phyloP scores from a whole-genome alignment of 2,888 invertebrate species.

The Mycalesis mineus region DNA sequence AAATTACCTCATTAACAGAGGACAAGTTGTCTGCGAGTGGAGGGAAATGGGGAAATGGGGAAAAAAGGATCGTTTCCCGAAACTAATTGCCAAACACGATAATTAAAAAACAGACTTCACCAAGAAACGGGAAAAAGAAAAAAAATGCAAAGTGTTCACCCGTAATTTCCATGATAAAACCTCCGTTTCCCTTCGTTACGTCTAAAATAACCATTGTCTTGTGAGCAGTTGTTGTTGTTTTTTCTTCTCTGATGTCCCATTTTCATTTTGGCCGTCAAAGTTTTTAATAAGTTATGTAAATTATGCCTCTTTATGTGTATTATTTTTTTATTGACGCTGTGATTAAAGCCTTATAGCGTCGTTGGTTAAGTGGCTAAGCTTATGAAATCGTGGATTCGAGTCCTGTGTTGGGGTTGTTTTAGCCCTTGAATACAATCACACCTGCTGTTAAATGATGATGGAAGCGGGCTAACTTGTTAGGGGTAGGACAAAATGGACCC shows the following conservation, averaged over 20 bases:
- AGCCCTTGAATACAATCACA: too few relatives aligned
- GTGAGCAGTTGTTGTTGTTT: conserved; percentile 55
- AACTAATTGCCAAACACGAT: conserved; percentile 78
- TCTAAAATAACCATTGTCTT: conserved; percentile 75
- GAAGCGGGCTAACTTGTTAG: too few relatives aligned
- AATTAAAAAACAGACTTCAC: conserved; percentile 75
- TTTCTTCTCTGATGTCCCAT: conserved; percentile 71
- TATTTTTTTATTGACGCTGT: background rate
- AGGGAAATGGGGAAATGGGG: conserved; percentile 62
- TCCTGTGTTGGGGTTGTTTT: too few relatives aligned
- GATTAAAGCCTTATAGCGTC: too few relatives aligned
- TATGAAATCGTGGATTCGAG: too few relatives aligned
- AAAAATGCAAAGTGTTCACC: conserved; percentile 75
- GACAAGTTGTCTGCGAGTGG: conserved; percentile 62
- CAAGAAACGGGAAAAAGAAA: conserved; percentile 66
- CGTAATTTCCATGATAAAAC: conserved; percentile 75
- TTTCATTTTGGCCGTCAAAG: conserved; percentile 68
- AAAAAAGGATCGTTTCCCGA: conserved; percentile 69
- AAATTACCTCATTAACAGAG: conserved; percentile 69
- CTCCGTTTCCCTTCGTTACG: conserved; percentile 68
- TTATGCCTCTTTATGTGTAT: conserved; percentile 27
- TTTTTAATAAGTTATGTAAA: conserved; percentile 77
- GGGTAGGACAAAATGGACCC: too few relatives aligned
- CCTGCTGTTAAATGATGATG: too few relatives aligned
- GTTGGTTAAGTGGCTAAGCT: too few relatives aligned